Percentiles rank a stretch among this genome's conserved stretches.
Conservation (phyloP, 2,888 invertebrate species). For the Dermolepida albohirtum region DNA sequence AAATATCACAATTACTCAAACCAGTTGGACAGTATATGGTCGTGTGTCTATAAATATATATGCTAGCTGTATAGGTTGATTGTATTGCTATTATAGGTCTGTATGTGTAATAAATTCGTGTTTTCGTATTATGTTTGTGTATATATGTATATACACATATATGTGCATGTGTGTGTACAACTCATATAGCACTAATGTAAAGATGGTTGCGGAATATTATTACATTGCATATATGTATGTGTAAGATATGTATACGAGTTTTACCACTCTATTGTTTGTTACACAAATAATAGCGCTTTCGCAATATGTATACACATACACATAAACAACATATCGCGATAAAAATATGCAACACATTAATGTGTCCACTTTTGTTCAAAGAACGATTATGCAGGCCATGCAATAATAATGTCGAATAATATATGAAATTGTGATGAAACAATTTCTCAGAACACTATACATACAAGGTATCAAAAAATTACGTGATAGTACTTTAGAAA, state of each 20-base stretch:
- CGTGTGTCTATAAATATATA: conserved; percentile 23
- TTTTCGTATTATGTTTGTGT: neutral
- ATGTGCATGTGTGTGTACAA: conserved; percentile 6
- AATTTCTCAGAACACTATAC: neutral
- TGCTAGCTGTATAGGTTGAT: conserved; percentile 5
- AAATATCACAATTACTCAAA: conserved; percentile 35
- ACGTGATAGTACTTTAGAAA: too few species aligned
- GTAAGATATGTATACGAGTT: neutral
- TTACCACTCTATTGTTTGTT: conserved; percentile 19
- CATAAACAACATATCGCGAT: conserved; percentile 17
- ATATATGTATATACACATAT: neutral
- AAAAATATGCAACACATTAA: conserved; percentile 18
- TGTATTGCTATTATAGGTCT: conserved; percentile 3
- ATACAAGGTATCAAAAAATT: neutral
- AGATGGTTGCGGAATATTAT: conserved; percentile 32
- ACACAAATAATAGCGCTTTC: conserved; percentile 28
- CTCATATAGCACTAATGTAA: conserved; percentile 27
- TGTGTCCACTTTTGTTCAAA: conserved; percentile 21
- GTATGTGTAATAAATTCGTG: neutral
- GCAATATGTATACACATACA: conserved; percentile 20
- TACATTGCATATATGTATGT: neutral
- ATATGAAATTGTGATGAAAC: neutral
- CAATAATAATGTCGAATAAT: neutral
- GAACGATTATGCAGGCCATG: neutral
- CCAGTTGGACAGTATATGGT: conserved; percentile 22